Percentiles rank a stretch among this genome's conserved stretches.
phyloP scores from a whole-genome alignment of 2,888 invertebrate genomes.

The Prenolepis imparis region DNA sequence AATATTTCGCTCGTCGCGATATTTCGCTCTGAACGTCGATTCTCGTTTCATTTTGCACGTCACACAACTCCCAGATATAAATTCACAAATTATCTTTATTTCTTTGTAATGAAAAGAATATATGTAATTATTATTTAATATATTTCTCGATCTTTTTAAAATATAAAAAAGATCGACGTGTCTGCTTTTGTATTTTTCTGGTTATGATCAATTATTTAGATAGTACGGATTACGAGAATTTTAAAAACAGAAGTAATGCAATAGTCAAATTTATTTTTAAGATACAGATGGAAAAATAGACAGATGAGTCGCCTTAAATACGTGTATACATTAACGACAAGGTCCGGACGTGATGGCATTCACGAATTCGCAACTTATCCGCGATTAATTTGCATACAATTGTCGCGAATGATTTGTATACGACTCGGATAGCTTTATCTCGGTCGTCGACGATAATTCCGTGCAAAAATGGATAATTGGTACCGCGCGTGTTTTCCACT shows the following conservation, averaged over 20 bases:
- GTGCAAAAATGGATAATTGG: slow-evolving; percentile 85
- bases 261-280: background rate
- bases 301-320: background rate
- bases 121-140: background rate
- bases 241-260: background rate
- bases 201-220: background rate
- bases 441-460: slow-evolving; percentile 81
- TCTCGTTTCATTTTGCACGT: background rate
- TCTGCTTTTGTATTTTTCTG: background rate
- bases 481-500: slow-evolving; percentile 80
- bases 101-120: background rate
- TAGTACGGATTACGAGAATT: background rate
- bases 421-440: slow-evolving; percentile 74
- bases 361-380: slow-evolving; percentile 55
- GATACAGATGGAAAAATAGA: background rate
- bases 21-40: background rate
- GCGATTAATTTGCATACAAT: slow-evolving; percentile 68
- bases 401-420: slow-evolving; percentile 70
- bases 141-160: background rate
- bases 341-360: slow-evolving; percentile 49
- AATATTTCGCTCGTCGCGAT: slow-evolving; percentile 19
- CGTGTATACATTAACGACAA: slow-evolving; percentile 23
- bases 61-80: too few species aligned
- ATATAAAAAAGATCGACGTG: background rate
- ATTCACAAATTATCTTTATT: background rate